Evolutionary conservation across 2,888 invertebrate species (phyloP).

Genomic region (Hermaeophaga mercurialis): DNA sequence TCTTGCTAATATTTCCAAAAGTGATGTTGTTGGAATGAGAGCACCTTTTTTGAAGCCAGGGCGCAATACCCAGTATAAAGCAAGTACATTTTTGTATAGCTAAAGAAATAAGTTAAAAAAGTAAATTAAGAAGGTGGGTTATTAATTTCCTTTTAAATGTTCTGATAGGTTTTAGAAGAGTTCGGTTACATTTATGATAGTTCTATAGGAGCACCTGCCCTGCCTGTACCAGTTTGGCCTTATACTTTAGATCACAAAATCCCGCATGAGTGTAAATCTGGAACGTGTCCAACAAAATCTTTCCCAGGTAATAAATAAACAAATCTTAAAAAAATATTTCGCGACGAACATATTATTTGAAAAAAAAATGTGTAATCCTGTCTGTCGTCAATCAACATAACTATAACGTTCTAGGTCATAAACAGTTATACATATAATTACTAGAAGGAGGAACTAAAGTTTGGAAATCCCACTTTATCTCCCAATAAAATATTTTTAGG

Average conservation of each 20-base stretch:
- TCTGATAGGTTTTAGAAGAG: conserved; percentile 85
- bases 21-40: conserved; percentile 84
- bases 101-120: no score
- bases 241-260: conserved; percentile 94
- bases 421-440: no score
- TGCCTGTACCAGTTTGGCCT: conserved; percentile 86
- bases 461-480: no score
- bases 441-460: no score
- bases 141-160: no score
- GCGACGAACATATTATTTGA: no score
- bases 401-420: no score
- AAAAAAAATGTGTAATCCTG: no score
- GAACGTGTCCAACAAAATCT: conserved; percentile 87
- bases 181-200: conserved; percentile 93
- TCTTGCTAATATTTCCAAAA: conserved; percentile 81
- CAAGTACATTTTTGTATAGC: conserved; percentile 46
- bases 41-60: conserved; percentile 93
- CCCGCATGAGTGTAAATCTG: conserved; percentile 90
- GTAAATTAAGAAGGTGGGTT: background rate
- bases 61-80: conserved; percentile 89
- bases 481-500: no score
- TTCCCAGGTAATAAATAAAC: conserved; percentile 75
- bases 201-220: conserved; percentile 84
- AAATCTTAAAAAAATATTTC: no score
- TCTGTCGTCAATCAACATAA: no score